These are phyloP conservation scores for Zeugodacus cucurbitae DNA, from an alignment of 1,140 invertebrate genomes.

Conservation along the genomic window DNA sequence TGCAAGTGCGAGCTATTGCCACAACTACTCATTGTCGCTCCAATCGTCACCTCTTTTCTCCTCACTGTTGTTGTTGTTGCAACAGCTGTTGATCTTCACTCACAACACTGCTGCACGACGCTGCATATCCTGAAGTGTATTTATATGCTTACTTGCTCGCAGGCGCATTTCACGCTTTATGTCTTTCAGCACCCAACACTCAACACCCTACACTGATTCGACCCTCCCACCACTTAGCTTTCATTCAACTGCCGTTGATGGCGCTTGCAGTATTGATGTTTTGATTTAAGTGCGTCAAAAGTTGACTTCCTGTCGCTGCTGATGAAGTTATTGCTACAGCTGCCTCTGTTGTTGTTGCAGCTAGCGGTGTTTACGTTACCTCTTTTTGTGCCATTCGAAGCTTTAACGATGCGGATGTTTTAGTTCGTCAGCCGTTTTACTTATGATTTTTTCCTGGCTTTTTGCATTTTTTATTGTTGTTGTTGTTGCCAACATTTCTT, in stretches of 20 bases:
- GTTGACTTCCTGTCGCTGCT: slow-evolving; percentile 15
- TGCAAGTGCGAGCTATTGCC: background rate
- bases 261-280: slow-evolving; percentile 1
- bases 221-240: background rate
- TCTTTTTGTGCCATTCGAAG: background rate
- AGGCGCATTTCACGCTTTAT: background rate
- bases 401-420: slow-evolving; percentile 14
- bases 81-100: background rate
- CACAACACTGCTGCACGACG: too few species aligned
- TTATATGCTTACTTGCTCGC: background rate
- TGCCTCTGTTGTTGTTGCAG: background rate
- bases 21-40: background rate
- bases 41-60: background rate
- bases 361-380: background rate
- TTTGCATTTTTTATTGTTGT: background rate
- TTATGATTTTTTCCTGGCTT: background rate
- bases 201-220: background rate
- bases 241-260: background rate
- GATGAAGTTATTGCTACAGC: background rate
- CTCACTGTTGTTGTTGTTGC: background rate
- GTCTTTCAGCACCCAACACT: background rate
- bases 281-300: slow-evolving; percentile 35
- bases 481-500: background rate
- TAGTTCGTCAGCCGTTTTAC: background rate
- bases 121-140: background rate